Evolutionary conservation across 2,113 vertebrate genomes (phyloP).

Genomic region (Pedetes capensis): DNA sequence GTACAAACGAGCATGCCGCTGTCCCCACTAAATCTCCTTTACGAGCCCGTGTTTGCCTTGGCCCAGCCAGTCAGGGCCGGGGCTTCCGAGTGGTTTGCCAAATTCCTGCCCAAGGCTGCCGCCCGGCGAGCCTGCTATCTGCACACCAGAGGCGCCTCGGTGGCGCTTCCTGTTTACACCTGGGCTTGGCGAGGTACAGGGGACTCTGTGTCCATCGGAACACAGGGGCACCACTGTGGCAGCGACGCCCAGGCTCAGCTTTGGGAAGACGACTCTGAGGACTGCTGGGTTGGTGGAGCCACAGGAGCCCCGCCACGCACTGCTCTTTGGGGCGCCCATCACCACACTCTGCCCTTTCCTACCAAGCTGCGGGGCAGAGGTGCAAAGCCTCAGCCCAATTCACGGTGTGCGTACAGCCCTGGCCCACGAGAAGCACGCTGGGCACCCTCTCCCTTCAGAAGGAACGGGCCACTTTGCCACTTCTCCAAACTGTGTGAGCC

Average conservation of each 20-base stretch:
- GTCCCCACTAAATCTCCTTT: constrained; percentile 67
- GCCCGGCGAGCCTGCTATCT: not conserved
- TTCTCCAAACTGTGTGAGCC: not conserved
- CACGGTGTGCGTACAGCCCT: too few relatives aligned
- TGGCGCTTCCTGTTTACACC: not conserved
- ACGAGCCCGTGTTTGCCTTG: constrained; percentile 53
- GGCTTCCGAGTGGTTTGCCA: not conserved
- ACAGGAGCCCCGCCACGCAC: too few relatives aligned
- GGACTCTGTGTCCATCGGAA: not conserved
- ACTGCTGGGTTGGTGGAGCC: not conserved
- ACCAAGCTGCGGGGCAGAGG: not conserved
- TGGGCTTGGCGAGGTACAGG: rapidly evolving
- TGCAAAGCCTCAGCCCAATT: not conserved
- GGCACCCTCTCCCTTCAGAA: not conserved
- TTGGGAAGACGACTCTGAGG: not conserved
- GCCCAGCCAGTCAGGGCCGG: not conserved
- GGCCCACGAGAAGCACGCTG: rapidly evolving
- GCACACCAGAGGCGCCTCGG: rapidly evolving
- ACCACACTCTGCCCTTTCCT: not conserved
- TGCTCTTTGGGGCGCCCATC: not conserved
- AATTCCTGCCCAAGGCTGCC: rapidly evolving
- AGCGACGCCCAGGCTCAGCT: rapidly evolving
- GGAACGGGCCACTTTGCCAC: too few relatives aligned
- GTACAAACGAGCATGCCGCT: constrained; percentile 66
- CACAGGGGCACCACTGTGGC: rapidly evolving